Percentiles rank a stretch among this genome's conserved stretches.
phyloP scores from a whole-genome alignment of 1,140 invertebrate species.

The Pomacea maculata region DNA sequence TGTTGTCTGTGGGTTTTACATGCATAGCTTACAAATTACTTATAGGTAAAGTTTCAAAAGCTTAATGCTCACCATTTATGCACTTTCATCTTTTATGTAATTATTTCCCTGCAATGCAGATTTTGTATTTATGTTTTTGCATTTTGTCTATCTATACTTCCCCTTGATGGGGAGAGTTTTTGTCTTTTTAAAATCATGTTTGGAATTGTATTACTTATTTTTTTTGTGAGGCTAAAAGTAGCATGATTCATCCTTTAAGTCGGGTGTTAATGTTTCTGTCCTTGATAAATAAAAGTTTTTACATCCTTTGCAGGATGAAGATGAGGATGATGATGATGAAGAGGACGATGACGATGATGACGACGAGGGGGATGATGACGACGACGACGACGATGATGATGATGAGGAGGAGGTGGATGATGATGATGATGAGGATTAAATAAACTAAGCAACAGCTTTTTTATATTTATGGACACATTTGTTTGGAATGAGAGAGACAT shows the following conservation, averaged over 20 bases:
- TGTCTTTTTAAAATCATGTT: too few species aligned
- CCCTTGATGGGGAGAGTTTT: too few species aligned
- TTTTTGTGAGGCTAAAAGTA: not conserved
- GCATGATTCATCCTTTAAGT: not conserved
- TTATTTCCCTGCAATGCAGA: too few species aligned
- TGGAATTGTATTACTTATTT: not conserved
- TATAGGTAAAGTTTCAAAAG: too few species aligned
- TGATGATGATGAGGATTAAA: not conserved
- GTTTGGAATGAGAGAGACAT: too few species aligned
- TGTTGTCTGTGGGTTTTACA: too few species aligned
- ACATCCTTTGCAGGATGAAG: conserved; percentile 16
- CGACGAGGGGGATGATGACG: conserved; percentile 21
- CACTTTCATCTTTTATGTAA: too few species aligned
- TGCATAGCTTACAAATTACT: too few species aligned
- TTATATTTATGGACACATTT: too few species aligned
- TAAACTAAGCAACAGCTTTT: not conserved
- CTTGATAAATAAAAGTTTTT: not conserved
- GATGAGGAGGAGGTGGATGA: conserved; percentile 16
- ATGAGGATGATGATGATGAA: conserved; percentile 20
- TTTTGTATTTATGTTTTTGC: too few species aligned
- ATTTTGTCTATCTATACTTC: too few species aligned
- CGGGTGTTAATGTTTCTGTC: not conserved
- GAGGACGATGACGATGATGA: conserved; percentile 6
- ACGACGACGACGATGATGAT: conserved; percentile 26
- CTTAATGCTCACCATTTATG: too few species aligned